Percentiles rank a stretch among this genome's conserved stretches.
These are phyloP conservation scores for Agrotis clavis DNA, from an alignment of 2,888 invertebrate genomes.

Conservation along the genomic window DNA sequence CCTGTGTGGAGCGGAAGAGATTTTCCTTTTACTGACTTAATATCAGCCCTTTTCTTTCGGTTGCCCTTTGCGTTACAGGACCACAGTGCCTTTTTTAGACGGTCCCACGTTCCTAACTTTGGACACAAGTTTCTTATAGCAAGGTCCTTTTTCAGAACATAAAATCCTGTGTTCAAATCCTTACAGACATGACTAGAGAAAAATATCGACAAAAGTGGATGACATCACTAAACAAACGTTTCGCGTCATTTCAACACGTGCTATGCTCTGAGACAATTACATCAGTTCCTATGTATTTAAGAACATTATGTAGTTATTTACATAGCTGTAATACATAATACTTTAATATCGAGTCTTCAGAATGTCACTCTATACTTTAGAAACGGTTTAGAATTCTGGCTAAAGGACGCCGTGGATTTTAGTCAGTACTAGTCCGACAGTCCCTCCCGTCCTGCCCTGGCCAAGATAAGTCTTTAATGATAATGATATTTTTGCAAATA, in stretches of 20 bases:
- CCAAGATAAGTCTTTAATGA: too few relatives aligned
- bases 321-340: conserved; percentile 3
- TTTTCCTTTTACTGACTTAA: too few relatives aligned
- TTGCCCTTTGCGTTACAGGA: too few relatives aligned
- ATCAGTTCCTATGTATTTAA: conserved; percentile 27
- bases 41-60: too few relatives aligned
- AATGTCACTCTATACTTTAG: background rate
- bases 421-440: too few relatives aligned
- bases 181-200: background rate
- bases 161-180: background rate
- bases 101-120: background rate
- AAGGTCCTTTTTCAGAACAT: too few relatives aligned
- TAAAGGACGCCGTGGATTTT: too few relatives aligned
- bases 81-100: background rate
- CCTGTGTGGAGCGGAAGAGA: too few relatives aligned
- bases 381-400: background rate
- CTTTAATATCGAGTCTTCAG: background rate
- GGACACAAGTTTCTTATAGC: too few relatives aligned
- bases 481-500: too few relatives aligned
- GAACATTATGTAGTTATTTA: conserved; percentile 17
- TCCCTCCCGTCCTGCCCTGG: too few relatives aligned
- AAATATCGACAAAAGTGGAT: conserved; percentile 16
- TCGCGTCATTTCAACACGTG: conserved; percentile 28
- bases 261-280: conserved; percentile 33
- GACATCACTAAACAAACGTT: conserved; percentile 35